Conservation (phyloP, 1,140 invertebrate genomes). For the Lordiphosa clarofinis region DNA sequence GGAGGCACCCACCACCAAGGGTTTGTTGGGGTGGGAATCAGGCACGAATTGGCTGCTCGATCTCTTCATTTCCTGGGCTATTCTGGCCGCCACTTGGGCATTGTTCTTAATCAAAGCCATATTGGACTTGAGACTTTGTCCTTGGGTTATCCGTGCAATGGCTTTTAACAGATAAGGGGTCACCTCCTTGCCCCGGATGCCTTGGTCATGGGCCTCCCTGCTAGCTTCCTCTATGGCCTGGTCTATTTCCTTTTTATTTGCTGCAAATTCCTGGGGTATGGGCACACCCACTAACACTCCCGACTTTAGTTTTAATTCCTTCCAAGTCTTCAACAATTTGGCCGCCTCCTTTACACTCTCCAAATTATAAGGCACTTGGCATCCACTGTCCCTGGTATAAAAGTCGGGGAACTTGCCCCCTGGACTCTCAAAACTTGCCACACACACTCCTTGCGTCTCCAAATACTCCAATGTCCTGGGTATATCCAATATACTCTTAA, state of each 20-base stretch:
- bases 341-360: conserved; percentile 85
- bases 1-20: conserved; percentile 68
- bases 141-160: conserved; percentile 88
- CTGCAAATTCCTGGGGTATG: conserved; percentile 87
- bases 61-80: conserved; percentile 81
- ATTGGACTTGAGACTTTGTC: conserved; percentile 91
- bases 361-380: conserved; percentile 86
- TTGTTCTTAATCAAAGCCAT: conserved; percentile 96
- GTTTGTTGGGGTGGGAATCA: conserved; percentile 6
- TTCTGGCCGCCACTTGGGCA: conserved; percentile 89
- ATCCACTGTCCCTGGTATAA: conserved; percentile 87
- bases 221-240: conserved; percentile 87
- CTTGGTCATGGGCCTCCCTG: conserved; percentile 82
- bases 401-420: conserved; percentile 91
- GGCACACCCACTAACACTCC: conserved; percentile 96
- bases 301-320: conserved; percentile 84
- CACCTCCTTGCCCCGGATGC: conserved; percentile 91
- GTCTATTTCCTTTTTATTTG: conserved; percentile 82
- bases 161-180: conserved; percentile 93
- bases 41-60: too few species aligned
- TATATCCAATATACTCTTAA: conserved; percentile 99
- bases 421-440: conserved; percentile 84
- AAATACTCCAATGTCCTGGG: conserved; percentile 95
- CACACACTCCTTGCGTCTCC: conserved; percentile 97
- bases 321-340: conserved; percentile 83